Base-by-base conservation (phyloP, 1,140 invertebrate genomes). In the Zaprionus nigranus region DNA sequence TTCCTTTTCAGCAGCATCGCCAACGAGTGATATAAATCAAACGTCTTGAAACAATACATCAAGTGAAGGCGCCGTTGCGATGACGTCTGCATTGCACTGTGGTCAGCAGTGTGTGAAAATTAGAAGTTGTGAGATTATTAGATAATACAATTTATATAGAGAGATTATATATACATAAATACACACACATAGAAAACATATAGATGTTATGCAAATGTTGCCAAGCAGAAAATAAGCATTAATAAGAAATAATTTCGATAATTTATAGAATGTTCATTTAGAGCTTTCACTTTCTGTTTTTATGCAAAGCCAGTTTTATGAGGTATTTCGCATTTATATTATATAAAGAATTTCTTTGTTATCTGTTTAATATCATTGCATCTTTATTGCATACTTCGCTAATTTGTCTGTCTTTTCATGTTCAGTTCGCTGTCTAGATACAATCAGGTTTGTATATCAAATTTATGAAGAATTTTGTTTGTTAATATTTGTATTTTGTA, bases 31-130 rank as follows among this genome's bases (percentile, higher is more conserved):
- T 82, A 90, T 90, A 90, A 90, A 90, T 90, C 86, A 90, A 80
- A 90, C 64, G 74, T 77, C 74, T 76, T 69, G 77, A 62, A 81
- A 86, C 86, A 86, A 86, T 90, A 81, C 79, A 86, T 90, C 86
- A 90, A 90, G 71, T 68, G 74, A 62, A 79, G 79, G 73, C 70
- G 64, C 56, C 46, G 17, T 71, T 30, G 60, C 60, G 57, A 70
- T 69, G 75, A 54, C 60, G 75, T 26, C 13, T 36, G 12, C 64
- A 4, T 2, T 26, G 64, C 64, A 66, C 64, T 57, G 54, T 66
- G 64, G 64, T 11, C n/a, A 17, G 59, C 22, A 49, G 24, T 61
- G 40, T 26, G n/a, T 30, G 24, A 49, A 61, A 30, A 46, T 28
- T 26, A 60, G 22, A n/a, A 22, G 46, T 51, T 20, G 20, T n/a